Evolutionary conservation across 2,888 invertebrate genomes (phyloP).

Genomic region (Boloria euphrosyne): DNA sequence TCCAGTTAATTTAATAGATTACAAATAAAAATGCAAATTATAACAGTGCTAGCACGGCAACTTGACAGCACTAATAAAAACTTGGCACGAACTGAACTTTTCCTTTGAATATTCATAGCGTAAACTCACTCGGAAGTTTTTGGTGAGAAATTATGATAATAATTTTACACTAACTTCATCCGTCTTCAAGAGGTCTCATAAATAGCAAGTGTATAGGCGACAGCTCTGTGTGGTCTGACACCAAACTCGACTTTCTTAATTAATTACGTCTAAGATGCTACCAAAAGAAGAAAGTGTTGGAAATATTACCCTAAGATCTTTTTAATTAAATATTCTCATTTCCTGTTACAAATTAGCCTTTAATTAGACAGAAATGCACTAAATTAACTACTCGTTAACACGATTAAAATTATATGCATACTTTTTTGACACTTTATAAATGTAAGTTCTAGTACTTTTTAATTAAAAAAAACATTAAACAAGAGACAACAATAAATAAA

Average conservation of each 20-base stretch:
- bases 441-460: no score
- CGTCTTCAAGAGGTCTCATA: conserved; percentile 61
- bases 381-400: background rate
- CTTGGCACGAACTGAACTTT: conserved; percentile 70
- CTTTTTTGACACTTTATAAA: no score
- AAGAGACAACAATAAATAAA: background rate
- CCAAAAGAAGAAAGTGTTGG: conserved; percentile 3
- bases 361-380: conserved; percentile 5
- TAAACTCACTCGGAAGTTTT: conserved; percentile 76
- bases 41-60: conserved; percentile 59
- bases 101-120: conserved; percentile 76
- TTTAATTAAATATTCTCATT: conserved; percentile 16
- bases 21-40: conserved; percentile 61
- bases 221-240: conserved; percentile 28
- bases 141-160: conserved; percentile 79
- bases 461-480: no score
- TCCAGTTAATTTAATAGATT: conserved; percentile 17
- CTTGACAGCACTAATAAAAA: conserved; percentile 75
- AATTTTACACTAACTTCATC: conserved; percentile 68
- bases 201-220: conserved; percentile 31
- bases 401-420: background rate
- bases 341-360: conserved; percentile 2
- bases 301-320: conserved; percentile 16
- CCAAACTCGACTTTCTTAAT: conserved; percentile 27
- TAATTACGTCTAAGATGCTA: conserved; percentile 23